Base-by-base conservation (phyloP, 2,888 invertebrate genomes). In the Trachelus iudaicus region DNA sequence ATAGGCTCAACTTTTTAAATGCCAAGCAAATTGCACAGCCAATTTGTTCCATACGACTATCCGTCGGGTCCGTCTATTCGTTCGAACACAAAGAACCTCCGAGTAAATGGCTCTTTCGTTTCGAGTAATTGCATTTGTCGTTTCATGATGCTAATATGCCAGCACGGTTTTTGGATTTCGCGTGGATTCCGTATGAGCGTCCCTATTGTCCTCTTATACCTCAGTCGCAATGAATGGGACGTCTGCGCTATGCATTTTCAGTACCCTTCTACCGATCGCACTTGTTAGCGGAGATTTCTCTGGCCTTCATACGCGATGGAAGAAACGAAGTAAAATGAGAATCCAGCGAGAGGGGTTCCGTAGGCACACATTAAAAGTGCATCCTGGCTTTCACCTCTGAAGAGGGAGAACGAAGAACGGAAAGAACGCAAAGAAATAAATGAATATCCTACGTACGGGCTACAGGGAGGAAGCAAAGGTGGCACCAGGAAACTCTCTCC, bases 1-100 rank as follows among this genome's bases (percentile, higher is more conserved):
- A 76, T 75, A 80, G 35, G 71, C 56, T 69, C 71, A 76, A 69
- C 74, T 79, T 69, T 74, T 73, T 69, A 80, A 78, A 73, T 56
- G 56, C 56, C 56, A 56, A 23, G 23, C 9, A 56, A 56, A 56
- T 56, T 56, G 56, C 56, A 56, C 56, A 23, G 56, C 56, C 56
- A 56, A 56, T 56, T 56, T 56, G 56, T 23, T 56, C 56, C 56
- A 56, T 56, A 9, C 23, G 56, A 56, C 56, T 56, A 56, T 56
- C 56, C 56, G 56, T 56, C 23, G 23, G 23, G 23, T 56, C 56
- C 56, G 56, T 56, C 56, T 56, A 56, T 56, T 56, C 56, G 56
- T 56, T 56, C 56, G 56, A 56, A 56, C 23, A 56, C 56, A 56
- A 56, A 56, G 56, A 56, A 23, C 56, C 56, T 23, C 9, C 56